Evolutionary conservation across 2,113 vertebrate species (phyloP), one percentile per base, ranked within the genome.

Genomic region (Nesoenas mayeri): DNA sequence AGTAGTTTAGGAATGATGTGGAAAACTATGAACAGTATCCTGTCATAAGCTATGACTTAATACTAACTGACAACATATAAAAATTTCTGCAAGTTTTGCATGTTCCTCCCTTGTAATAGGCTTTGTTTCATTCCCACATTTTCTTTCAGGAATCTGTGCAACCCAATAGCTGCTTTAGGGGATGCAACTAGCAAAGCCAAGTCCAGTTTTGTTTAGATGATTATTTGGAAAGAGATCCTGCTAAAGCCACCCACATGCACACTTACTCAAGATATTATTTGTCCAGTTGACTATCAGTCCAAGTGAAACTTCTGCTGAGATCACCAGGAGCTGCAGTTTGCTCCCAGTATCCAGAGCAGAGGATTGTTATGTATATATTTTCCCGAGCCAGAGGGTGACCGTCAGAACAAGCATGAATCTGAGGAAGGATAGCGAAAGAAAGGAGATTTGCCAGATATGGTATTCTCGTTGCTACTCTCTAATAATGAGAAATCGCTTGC

Each of bases 401-500:
- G 1, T 51, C 6, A 40, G 24, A 58, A 70, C 6, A 54, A 48
- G 11, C 4, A 20, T 14, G 40, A 75, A 32, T 34, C 26, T 61
- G 40, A 70, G 34, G 38, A 84, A 75, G 10, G 34, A 18, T 4
- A 61, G 19, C 26, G n/a, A 54, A 67, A 65, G 44, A 40, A 10
- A 57, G 38, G 26, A 22, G 13, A 7, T 57, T 71, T 81, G 17
- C 36, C 26, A 32, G 58, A 84, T 19, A 9, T 29, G 25, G 15
- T n/a, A 8, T 54, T 48, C n/a, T 61, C 8, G 69, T 83, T 75
- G 17, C 32, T 87, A 15, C 13, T 28, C 16, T 26, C 9, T 34
- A n/a, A 21, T 3, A 1, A 44, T 4, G 7, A 66, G 42, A 72
- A 72, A 67, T 10, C 6, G 56, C 8, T 62, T 0, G 0, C 9